Conservation (phyloP, 2,113 vertebrate genomes). For the Otolemur garnettii region DNA sequence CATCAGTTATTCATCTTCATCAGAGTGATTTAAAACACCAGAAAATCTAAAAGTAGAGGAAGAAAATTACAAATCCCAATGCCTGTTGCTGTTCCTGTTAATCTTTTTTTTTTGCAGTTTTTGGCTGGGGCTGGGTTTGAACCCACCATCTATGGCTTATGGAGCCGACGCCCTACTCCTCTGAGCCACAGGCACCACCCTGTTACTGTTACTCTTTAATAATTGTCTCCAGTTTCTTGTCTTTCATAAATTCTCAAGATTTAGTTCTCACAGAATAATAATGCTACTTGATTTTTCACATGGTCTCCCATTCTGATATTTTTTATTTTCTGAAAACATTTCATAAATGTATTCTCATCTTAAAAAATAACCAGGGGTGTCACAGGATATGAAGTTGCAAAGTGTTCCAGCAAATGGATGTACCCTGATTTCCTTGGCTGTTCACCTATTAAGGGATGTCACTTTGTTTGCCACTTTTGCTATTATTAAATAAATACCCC, state of each 20-base stretch:
- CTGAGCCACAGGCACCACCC: no score
- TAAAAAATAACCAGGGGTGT: background rate
- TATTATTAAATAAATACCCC: background rate
- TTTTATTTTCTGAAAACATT: slow-evolving; percentile 8
- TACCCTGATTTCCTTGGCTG: background rate
- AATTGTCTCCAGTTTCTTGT: background rate
- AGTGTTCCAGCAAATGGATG: background rate
- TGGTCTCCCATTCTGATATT: background rate
- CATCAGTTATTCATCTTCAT: background rate
- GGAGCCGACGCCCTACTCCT: no score
- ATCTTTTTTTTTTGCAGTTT: background rate
- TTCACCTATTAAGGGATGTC: background rate
- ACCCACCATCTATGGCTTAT: no score
- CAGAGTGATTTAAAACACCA: background rate
- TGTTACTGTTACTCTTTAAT: background rate
- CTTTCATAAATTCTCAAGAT: background rate
- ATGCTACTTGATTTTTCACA: background rate
- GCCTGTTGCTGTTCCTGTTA: background rate
- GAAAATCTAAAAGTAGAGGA: background rate
- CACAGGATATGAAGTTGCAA: background rate
- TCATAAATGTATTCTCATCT: background rate
- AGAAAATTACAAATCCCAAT: background rate
- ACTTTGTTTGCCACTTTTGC: background rate
- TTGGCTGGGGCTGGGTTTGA: no score
- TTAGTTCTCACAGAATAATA: background rate